These are phyloP conservation scores for Apostichopus parvimensis DNA, from an alignment of 35 echinoderm and acorn worm species.

Conservation along the genomic window DNA sequence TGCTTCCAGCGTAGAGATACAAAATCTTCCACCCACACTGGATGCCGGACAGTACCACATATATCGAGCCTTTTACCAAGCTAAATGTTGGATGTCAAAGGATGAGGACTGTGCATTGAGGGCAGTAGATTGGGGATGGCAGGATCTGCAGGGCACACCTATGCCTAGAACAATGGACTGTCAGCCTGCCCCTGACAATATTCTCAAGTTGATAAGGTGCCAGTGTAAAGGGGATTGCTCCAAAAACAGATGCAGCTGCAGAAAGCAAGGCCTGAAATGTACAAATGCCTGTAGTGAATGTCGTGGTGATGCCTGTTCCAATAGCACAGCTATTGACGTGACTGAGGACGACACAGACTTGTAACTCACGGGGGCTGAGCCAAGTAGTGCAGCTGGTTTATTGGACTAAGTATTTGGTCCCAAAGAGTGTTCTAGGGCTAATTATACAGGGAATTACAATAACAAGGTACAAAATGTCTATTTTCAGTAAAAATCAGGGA, in stretches of 20 bases:
- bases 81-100: no score
- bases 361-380: no score
- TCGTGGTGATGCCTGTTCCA: not conserved
- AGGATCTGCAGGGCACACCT: not conserved
- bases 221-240: not conserved
- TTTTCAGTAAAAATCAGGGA: no score
- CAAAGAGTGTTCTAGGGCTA: no score
- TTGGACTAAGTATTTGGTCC: no score
- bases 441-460: no score
- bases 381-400: no score
- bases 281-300: not conserved
- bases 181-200: not conserved
- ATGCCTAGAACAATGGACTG: not conserved
- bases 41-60: conserved; percentile 7
- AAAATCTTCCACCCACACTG: not conserved
- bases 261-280: not conserved
- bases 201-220: conserved; percentile 12
- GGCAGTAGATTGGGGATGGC: conserved; percentile 5
- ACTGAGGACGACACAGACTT: no score
- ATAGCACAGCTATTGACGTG: not conserved
- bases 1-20: not conserved
- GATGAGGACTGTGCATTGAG: not conserved
- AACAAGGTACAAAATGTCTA: no score
- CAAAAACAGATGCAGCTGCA: not conserved
- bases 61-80: no score